A percentile compares a stretch with the other conserved stretches of the same genome.
Evolutionary conservation across 2,113 vertebrate species (phyloP).

Genomic region (Chunga burmeisteri): DNA sequence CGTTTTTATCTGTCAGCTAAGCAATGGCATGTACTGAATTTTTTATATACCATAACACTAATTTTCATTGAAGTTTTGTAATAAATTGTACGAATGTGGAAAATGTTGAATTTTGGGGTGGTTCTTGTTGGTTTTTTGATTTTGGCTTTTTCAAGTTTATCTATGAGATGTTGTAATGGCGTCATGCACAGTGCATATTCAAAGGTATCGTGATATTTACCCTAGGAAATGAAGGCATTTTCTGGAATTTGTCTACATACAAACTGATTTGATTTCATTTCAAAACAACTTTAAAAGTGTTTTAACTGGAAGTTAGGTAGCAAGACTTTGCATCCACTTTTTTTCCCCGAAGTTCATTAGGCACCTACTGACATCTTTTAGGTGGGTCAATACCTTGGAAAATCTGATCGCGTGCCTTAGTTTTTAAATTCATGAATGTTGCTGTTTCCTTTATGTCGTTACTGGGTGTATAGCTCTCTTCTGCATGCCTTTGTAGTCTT

Average conservation of each 20-base stretch:
- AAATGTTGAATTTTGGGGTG: background rate
- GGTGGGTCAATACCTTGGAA: background rate
- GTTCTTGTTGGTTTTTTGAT: background rate
- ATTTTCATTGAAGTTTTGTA: conserved; percentile 58
- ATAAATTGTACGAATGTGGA: conserved; percentile 59
- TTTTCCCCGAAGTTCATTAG: background rate
- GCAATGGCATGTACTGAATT: background rate
- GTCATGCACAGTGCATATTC: accelerated
- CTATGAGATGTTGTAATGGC: background rate
- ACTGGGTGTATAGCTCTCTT: background rate
- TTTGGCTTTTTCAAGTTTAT: background rate
- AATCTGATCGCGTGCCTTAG: background rate
- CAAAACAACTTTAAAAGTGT: background rate
- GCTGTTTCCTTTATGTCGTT: background rate
- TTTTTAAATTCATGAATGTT: background rate
- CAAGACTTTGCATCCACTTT: background rate
- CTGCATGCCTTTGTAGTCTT: conserved; percentile 11
- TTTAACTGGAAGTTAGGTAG: background rate
- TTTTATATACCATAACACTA: conserved; percentile 58
- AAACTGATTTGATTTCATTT: background rate
- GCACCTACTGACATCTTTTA: background rate
- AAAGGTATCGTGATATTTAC: background rate
- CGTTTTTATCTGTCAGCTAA: conserved; percentile 2
- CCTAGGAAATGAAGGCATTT: background rate
- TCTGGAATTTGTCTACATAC: background rate